Conservation (phyloP, 2,113 vertebrate genomes). For the Gadus macrocephalus region DNA sequence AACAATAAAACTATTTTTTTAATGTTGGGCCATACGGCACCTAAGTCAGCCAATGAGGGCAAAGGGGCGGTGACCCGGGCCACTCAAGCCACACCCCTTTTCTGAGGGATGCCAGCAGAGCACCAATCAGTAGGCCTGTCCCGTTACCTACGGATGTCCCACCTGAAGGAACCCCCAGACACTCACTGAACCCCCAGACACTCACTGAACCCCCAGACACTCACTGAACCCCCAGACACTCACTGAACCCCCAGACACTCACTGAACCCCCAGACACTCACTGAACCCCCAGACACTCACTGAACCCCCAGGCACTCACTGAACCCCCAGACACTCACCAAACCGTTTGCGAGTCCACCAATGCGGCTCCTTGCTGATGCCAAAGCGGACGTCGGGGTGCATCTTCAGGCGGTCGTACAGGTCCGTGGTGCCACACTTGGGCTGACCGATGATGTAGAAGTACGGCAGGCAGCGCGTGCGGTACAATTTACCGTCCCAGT, state of each 20-base stretch:
- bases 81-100: no score
- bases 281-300: constrained; percentile 78
- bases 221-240: constrained; percentile 77
- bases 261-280: constrained; percentile 79
- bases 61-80: no score
- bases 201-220: constrained; percentile 78
- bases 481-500: constrained; percentile 70
- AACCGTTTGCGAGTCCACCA: constrained; percentile 98
- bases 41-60: no score
- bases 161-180: no score
- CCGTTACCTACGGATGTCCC: not conserved
- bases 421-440: constrained; percentile 95
- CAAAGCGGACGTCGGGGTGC: constrained; percentile 89
- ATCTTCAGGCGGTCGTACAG: constrained; percentile 87
- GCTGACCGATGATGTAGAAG: constrained; percentile 97
- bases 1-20: no score
- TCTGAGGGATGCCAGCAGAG: no score
- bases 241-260: constrained; percentile 74
- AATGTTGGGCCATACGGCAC: no score
- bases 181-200: constrained; percentile 75
- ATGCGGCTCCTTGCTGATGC: constrained; percentile 92
- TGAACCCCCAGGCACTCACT: constrained; percentile 75
- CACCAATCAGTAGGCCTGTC: no score
- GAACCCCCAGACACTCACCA: constrained; percentile 77
- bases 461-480: constrained; percentile 90